Evolutionary conservation across 2,797 vertebrate genomes (phyloP), one percentile per base, ranked within the genome.

Genomic region (Cuniculus paca): DNA sequence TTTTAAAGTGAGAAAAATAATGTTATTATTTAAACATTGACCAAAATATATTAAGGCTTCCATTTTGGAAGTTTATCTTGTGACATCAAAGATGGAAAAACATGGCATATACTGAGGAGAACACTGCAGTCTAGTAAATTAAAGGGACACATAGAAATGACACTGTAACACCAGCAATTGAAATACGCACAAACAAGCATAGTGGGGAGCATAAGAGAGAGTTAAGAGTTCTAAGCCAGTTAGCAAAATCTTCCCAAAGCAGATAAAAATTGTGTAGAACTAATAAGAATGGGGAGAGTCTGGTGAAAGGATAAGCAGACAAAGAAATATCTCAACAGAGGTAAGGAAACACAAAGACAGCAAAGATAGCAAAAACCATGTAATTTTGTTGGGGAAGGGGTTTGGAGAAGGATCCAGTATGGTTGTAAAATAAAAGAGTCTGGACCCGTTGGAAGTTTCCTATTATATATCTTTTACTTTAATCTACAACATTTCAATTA

Each of bases 1-100:
- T 90, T 79, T 39, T 88, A 95, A 65, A 8, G 84, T 78, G 45
- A 48, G 0, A 84, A 78, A 82, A 31, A 58, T 16, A 77, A 48
- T 1, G 50, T 52, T 52, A 79, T 24, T 56, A n/a, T 92, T 94
- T 52, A 74, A 92, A 13, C 28, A 12, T 48, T 74, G 36, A 72
- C 58, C 31, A 77, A 97, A 92, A 68, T 85, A 86, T 94, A 82
- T 90, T 80, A 94, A 94, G 63, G 34, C 19, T 75, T 60, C 72
- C 31, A 42, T 92, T 95, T 90, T 9, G 58, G 22, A 90, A 82
- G 5, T 14, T 82, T 42, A 0, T 82, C 50, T 82, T 88, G 20
- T 48, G 31, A 95, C 82, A 86, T n/a, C 11, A 28, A 94, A 95
- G 22, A 54, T 60, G 11, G 68, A 45, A 28, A 80, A 72, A 75